phyloP scores from a whole-genome alignment of 2,888 invertebrate species.

The Hedychridium roseum region DNA sequence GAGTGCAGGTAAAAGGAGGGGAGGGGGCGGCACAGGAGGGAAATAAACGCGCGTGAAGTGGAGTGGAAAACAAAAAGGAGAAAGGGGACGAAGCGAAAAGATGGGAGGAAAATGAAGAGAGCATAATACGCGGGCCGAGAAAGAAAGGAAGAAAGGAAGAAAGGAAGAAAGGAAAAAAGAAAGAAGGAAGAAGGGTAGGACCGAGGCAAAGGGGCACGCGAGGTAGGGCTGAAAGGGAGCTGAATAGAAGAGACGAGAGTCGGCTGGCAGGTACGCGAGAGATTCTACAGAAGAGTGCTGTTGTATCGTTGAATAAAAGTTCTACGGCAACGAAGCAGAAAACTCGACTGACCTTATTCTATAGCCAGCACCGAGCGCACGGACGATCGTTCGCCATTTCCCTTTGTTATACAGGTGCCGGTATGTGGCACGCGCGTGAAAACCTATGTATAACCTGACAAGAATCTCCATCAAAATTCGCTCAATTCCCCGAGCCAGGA shows the following conservation, averaged over 20 bases:
- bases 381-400: too few species aligned
- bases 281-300: conserved; percentile 14
- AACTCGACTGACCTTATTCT: conserved; percentile 17
- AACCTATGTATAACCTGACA: too few species aligned
- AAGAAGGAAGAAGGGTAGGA: background rate
- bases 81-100: conserved; percentile 9
- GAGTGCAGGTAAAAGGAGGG: too few species aligned
- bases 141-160: too few species aligned
- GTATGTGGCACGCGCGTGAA: too few species aligned
- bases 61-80: conserved; percentile 1
- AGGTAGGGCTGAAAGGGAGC: background rate
- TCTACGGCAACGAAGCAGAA: conserved; percentile 6
- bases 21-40: conserved; percentile 5
- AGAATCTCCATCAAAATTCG: too few species aligned
- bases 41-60: conserved; percentile 8
- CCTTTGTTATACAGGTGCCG: too few species aligned
- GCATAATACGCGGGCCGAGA: background rate
- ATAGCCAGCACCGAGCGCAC: too few species aligned
- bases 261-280: background rate
- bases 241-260: too few species aligned
- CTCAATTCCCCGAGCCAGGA: too few species aligned
- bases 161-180: background rate
- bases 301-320: conserved; percentile 29
- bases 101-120: conserved; percentile 2
- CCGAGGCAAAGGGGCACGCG: background rate